Conservation (phyloP, 1,140 invertebrate species). For the Drosophila arawakana region DNA sequence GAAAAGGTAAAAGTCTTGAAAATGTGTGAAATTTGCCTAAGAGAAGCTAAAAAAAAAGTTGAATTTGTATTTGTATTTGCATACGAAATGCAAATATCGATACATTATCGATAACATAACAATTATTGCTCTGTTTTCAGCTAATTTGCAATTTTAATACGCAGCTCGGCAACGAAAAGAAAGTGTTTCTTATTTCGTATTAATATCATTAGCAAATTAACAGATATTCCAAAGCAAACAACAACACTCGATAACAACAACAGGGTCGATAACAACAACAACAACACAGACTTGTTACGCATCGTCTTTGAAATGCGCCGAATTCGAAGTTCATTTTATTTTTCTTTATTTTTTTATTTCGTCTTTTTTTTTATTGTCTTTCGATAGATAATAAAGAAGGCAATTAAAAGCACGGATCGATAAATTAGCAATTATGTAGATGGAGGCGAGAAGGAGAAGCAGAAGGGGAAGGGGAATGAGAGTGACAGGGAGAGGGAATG, state of each 20-base stretch:
- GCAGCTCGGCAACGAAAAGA: conserved; percentile 55
- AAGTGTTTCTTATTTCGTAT: conserved; percentile 65
- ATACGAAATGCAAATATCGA: conserved; percentile 46
- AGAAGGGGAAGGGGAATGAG: not conserved
- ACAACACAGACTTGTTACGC: conserved; percentile 44
- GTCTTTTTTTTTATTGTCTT: conserved; percentile 26
- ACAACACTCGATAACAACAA: conserved; percentile 15
- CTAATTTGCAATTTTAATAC: conserved; percentile 62
- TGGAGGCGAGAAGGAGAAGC: conserved; percentile 13
- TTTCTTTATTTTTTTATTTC: not conserved
- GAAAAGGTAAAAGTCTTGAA: conserved; percentile 7
- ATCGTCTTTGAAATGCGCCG: conserved; percentile 51
- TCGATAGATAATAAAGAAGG: conserved; percentile 59
- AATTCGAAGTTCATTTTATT: conserved; percentile 30
- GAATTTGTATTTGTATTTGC: conserved; percentile 10
- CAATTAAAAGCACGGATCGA: conserved; percentile 64
- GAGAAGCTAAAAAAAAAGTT: not conserved
- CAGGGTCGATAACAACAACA: conserved; percentile 9
- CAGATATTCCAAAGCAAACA: conserved; percentile 57
- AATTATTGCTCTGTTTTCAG: conserved; percentile 64
- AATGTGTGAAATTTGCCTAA: conserved; percentile 10
- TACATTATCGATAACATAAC: conserved; percentile 53
- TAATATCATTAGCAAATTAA: conserved; percentile 67
- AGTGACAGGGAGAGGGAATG: not conserved
- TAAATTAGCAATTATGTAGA: conserved; percentile 79